Conservation (phyloP, 2,113 vertebrate genomes). For the Gallinago jamesoni region DNA sequence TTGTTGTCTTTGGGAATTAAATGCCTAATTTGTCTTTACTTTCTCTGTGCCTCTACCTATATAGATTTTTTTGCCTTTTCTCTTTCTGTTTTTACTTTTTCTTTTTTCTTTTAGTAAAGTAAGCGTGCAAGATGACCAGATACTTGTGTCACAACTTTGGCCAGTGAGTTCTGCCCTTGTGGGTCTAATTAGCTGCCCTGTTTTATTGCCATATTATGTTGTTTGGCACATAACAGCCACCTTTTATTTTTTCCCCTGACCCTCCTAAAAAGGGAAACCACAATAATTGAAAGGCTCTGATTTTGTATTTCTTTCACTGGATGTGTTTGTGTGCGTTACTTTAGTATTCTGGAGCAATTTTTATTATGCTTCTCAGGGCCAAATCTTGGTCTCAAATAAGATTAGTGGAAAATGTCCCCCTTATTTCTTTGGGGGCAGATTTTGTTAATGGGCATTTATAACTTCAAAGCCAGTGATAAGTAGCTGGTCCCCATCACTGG, state of each 20-base stretch:
- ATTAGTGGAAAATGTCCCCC: not conserved
- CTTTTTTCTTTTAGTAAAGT: not conserved
- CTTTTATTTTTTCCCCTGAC: not conserved
- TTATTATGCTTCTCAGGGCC: not conserved
- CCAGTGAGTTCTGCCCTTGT: not conserved
- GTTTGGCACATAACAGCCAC: not conserved
- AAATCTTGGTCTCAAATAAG: not conserved
- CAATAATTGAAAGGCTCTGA: not conserved
- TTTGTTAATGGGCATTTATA: not conserved
- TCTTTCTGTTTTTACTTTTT: not conserved
- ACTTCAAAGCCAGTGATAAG: slow-evolving; percentile 16
- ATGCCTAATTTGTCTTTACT: not conserved
- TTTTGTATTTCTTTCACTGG: not conserved
- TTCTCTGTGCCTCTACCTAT: not conserved
- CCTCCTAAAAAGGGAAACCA: not conserved
- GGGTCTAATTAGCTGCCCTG: not conserved
- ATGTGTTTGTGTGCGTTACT: not conserved
- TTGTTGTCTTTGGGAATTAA: not conserved
- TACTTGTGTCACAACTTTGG: not conserved
- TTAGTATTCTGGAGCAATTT: not conserved
- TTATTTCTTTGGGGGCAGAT: not conserved
- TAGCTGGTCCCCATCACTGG: not conserved
- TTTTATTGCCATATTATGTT: not conserved
- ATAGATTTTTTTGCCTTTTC: not conserved
- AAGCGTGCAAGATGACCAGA: not conserved